Conservation (phyloP, 2,797 vertebrate species). For the Pipistrellus kuhlii region DNA sequence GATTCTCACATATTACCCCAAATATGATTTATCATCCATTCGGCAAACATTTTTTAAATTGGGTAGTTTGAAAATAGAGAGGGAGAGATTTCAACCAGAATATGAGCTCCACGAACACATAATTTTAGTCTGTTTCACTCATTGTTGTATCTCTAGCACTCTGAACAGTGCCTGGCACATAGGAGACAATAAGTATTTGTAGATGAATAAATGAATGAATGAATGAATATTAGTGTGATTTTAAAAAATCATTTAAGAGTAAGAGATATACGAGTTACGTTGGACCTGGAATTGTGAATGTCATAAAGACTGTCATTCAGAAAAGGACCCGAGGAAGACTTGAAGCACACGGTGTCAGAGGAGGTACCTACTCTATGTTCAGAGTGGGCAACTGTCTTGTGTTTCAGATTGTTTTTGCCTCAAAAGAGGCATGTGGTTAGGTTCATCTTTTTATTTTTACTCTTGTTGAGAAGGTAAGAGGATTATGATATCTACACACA, state of each 20-base stretch:
- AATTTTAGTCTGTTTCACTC: neutral
- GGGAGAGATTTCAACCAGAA: neutral
- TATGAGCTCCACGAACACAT: neutral
- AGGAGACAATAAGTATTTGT: neutral
- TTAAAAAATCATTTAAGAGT: neutral
- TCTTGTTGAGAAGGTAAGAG: slow-evolving; percentile 24
- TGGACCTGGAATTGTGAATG: neutral
- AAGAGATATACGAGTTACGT: neutral
- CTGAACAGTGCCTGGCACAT: neutral
- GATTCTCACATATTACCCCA: neutral
- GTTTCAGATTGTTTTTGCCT: neutral
- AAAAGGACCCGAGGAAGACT: neutral
- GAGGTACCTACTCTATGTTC: neutral
- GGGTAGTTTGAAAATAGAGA: slow-evolving; percentile 21
- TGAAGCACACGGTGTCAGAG: neutral
- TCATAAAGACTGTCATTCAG: neutral
- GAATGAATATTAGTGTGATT: neutral
- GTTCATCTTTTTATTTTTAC: slow-evolving; percentile 44
- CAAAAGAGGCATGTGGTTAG: neutral
- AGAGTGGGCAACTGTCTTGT: neutral
- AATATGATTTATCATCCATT: slow-evolving; percentile 24
- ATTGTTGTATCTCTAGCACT: neutral
- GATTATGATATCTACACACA: neutral
- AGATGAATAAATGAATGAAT: slow-evolving; percentile 15
- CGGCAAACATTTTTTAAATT: neutral